A percentile compares a stretch with the other conserved stretches of the same genome.
Evolutionary conservation across 92 coral and sea anemone species (phyloP).

Genomic region (Bergia puertoricense): DNA sequence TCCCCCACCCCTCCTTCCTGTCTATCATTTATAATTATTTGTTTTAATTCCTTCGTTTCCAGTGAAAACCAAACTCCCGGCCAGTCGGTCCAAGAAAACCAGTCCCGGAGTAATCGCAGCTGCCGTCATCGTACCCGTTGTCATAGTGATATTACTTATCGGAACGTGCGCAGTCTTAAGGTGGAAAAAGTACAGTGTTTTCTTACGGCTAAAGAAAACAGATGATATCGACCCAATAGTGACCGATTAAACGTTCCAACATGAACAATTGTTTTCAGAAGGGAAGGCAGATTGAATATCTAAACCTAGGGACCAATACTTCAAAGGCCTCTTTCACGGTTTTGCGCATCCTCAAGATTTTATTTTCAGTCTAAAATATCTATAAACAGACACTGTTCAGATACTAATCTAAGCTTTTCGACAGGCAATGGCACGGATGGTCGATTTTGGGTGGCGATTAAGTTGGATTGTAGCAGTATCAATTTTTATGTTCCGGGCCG

Average conservation of each 20-base stretch:
- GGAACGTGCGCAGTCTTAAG: background rate
- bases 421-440: no score
- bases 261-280: background rate
- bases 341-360: no score
- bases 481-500: no score
- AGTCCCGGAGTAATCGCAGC: background rate
- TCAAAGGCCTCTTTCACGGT: no score
- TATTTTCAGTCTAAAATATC: no score
- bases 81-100: background rate
- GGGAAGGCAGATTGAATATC: background rate
- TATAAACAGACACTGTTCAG: no score
- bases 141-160: background rate
- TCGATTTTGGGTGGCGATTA: no score
- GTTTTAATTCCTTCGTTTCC: background rate
- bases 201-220: background rate
- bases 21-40: no score
- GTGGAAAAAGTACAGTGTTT: background rate
- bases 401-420: no score
- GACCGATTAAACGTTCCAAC: background rate
- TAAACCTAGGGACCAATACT: background rate
- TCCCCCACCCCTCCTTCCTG: background rate
- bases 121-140: background rate
- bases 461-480: no score
- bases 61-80: background rate
- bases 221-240: background rate